Percentiles rank a stretch among this genome's conserved stretches.
Conservation (phyloP, 2,113 vertebrate genomes). For the Cricetomys ansorgei region DNA sequence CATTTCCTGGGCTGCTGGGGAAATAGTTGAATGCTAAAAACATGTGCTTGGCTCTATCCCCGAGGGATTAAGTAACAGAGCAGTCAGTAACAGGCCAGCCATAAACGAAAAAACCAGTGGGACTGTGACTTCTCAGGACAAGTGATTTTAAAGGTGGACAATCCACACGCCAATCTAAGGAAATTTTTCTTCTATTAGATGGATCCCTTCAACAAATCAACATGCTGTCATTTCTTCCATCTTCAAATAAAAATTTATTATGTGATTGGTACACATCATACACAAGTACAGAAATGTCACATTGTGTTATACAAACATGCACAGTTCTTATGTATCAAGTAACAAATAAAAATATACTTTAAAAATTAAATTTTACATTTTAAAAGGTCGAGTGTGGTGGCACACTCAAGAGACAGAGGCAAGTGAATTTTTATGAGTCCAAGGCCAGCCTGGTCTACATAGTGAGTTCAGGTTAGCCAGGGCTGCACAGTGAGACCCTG, state of each 20-base stretch:
- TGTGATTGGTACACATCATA: not conserved
- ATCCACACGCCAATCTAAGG: not conserved
- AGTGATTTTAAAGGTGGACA: not conserved
- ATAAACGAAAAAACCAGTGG: not conserved
- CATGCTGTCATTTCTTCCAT: not conserved
- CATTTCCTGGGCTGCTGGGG: constrained; percentile 41
- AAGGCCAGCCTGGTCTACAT: not conserved
- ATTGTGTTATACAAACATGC: not conserved
- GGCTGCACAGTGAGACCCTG: not conserved
- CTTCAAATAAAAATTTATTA: not conserved
- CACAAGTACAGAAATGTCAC: not conserved
- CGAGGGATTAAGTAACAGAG: constrained; percentile 24
- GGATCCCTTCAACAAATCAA: not conserved
- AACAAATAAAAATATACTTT: not conserved
- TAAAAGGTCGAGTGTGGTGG: not conserved
- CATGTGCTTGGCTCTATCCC: constrained; percentile 21
- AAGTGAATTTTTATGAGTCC: not conserved
- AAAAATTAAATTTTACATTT: not conserved
- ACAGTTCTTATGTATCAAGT: not conserved
- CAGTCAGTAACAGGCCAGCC: constrained; percentile 25
- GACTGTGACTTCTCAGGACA: not conserved
- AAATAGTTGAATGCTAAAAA: constrained; percentile 50
- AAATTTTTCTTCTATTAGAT: not conserved
- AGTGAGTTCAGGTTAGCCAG: not conserved
- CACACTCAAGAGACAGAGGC: not conserved